Evolutionary conservation across 2,797 vertebrate species (phyloP), one percentile per base, ranked within the genome.

Genomic region (Hyperoplus immaculatus): DNA sequence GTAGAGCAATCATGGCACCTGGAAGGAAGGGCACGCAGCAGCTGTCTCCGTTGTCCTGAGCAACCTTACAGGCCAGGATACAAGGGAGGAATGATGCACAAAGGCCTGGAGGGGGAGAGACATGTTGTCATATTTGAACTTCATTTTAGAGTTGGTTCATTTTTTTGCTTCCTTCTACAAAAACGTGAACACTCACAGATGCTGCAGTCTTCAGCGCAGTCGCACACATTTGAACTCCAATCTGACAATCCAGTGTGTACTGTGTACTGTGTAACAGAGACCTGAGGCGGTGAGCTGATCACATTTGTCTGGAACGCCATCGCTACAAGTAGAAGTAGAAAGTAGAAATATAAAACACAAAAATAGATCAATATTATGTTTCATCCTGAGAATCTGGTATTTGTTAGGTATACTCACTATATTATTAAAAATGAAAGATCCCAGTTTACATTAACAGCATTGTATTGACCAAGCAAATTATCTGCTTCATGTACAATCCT

Each of bases 1-100:
- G 90, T 13, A 96, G 76, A 55, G 95, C 95, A 41, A 95, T 91
- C 86, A 95, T 78, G 51, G 94, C 91, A 0, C 95, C 95, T 0
- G 96, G 95, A 11, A 96, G 92, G 84, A 81, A 96, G 14, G 94
- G 92, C 70, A 96, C 14, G 51, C 95, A 96, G 90, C 94, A 96
- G 82, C 89, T 92, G 16, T 96, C 95, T 0, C 91, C 94, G 0
- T 92, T 90, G 66, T 95, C 93, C 78, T 96, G 92, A 46, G 95
- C 90, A 76, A 96, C 94, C 53, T 93, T 92, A 82, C 94, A 95
- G 53, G 82, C 95, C 71, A 96, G 87, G 71, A 96, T 89, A 53
- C 95, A 96, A 2, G 95, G 95, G 45, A 96, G 4, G n/a, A 96
- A 96, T 0, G 92, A 68, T 11, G 86, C 95, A 66, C 95, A 96